A percentile compares a stretch with the other conserved stretches of the same genome.
Evolutionary conservation across 2,797 vertebrate species (phyloP).

Genomic region (Anas flavirostris): DNA sequence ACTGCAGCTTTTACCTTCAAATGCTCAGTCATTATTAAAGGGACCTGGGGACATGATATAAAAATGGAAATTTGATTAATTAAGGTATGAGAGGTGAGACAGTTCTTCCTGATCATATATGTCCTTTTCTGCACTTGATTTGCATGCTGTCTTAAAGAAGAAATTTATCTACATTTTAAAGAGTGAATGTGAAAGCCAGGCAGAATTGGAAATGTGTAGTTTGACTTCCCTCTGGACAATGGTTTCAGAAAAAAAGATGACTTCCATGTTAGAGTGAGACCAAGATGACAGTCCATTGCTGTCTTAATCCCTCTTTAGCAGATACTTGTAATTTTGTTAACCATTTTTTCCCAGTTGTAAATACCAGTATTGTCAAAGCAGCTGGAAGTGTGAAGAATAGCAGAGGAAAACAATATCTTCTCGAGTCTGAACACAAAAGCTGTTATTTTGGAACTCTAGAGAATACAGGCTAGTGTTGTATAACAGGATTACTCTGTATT

Average conservation of each 20-base stretch:
- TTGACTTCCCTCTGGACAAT: background rate
- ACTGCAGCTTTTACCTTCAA: conserved; percentile 3
- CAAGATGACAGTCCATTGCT: background rate
- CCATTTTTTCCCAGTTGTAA: conserved; percentile 27
- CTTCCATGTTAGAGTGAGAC: background rate
- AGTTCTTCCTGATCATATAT: background rate
- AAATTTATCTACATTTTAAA: background rate
- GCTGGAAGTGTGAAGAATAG: background rate
- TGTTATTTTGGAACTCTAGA: conserved; percentile 49
- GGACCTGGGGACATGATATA: background rate
- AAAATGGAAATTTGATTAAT: conserved; percentile 6
- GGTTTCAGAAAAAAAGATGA: background rate
- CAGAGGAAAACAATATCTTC: background rate
- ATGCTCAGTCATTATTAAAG: background rate
- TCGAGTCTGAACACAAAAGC: conserved; percentile 23
- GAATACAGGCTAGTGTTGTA: background rate
- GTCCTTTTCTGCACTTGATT: background rate
- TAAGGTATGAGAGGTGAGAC: background rate
- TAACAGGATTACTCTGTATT: conserved; percentile 29
- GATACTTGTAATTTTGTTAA: conserved; percentile 42
- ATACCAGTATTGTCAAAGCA: conserved; percentile 24
- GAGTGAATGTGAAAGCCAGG: background rate
- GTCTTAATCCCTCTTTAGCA: background rate
- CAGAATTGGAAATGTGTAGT: background rate
- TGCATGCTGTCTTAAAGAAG: background rate